A percentile compares a stretch with the other conserved stretches of the same genome.
Conservation (phyloP, 2,888 invertebrate species). For the Aporophyla lueneburgensis region DNA sequence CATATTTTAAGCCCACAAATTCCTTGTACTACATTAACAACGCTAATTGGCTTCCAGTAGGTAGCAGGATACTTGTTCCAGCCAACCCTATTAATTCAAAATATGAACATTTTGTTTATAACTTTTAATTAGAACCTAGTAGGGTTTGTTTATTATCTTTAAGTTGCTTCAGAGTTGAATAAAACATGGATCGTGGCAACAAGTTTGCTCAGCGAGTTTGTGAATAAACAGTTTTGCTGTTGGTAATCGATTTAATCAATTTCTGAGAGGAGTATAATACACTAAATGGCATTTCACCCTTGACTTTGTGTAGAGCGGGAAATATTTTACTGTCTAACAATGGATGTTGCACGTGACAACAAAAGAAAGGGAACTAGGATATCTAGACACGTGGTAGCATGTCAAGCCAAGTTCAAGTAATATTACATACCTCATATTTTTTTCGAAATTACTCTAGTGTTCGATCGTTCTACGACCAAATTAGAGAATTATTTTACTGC, state of each 20-base stretch:
- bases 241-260: conserved; percentile 35
- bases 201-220: conserved; percentile 26
- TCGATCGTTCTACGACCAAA: no score
- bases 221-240: conserved; percentile 36
- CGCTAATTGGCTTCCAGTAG: conserved; percentile 38
- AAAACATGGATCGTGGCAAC: conserved; percentile 42
- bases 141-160: conserved; percentile 35
- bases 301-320: not conserved
- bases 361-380: no score
- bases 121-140: conserved; percentile 61
- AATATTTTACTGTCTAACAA: not conserved
- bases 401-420: no score
- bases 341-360: not conserved
- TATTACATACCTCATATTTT: no score
- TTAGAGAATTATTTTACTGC: no score
- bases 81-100: conserved; percentile 42
- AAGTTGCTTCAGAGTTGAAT: conserved; percentile 39
- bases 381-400: no score
- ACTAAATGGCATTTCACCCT: not conserved
- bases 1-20: conserved; percentile 1
- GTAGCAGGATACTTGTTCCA: conserved; percentile 6
- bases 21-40: conserved; percentile 16
- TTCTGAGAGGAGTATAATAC: not conserved
- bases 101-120: conserved; percentile 54
- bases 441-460: no score